Base-by-base conservation (phyloP, 2,888 invertebrate genomes). In the Campoletis raptor region DNA sequence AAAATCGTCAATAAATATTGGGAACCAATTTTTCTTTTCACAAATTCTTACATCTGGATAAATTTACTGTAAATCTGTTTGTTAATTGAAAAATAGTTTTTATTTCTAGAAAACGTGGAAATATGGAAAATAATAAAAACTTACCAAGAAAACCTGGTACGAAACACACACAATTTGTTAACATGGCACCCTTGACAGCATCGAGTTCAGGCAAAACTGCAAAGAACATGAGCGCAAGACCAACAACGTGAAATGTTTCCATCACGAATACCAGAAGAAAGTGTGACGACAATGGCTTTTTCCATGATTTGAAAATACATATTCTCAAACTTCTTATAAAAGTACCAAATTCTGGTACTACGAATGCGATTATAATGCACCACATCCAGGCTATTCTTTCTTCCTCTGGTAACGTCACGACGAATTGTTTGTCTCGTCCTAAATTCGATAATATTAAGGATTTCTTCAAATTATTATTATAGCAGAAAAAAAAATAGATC, bases 151-250 rank as follows among this genome's bases (percentile, higher is more conserved):
- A 95, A 24, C 97, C 97, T 2, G 99, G 99, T 64, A 99, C 95
- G 90, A 99, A 97, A 94, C 99, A 99, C 80, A 99, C 96, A 91
- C 99, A 99, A 94, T 99, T 99, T 40, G 99, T 99, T 89, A 99
- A 95, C 98, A 99, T 99, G 54, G 98, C 98, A 64, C 98, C 99
- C 94, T 98, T 98, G 81, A 99, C 97, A 7, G 98, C 98, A 94
- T 99, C 99, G 90, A 99, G 94, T 92, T 98, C 97, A 0, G 99
- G 99, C 74, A 99, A 95, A 70, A 99, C 96, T 87, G 97, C 96
- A 94, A 98, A 98, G 91, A 98, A 97, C 89, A 99, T 95, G 61
- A 99, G 94, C 0, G 97, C 98, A 89, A 98, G 95, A 45, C 99
- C 99, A 83, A 98, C 95, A 0, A 98, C 97, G 93, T 99, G 98